A percentile compares a stretch with the other conserved stretches of the same genome.
Evolutionary conservation across 2,888 invertebrate species (phyloP).

Genomic region (Prosapia bicincta): DNA sequence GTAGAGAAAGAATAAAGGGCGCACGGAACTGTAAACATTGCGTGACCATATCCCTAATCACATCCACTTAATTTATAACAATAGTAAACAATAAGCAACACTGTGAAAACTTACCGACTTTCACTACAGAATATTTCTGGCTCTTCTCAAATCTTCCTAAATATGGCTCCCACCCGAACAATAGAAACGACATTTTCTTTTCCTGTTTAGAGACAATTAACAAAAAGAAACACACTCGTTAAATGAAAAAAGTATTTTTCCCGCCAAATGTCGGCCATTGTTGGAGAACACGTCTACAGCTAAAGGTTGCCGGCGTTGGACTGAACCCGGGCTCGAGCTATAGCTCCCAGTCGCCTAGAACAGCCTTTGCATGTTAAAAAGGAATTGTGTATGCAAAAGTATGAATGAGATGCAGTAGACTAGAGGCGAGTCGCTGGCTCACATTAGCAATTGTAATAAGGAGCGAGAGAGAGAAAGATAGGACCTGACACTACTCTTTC

Average conservation of each 20-base stretch:
- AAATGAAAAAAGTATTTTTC: background rate
- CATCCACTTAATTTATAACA: background rate
- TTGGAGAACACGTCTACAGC: conserved; percentile 20
- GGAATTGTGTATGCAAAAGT: conserved; percentile 42
- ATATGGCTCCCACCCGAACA: background rate
- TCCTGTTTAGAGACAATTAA: background rate
- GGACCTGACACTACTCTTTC: background rate
- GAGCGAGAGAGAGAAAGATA: conserved; percentile 33
- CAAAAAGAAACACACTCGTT: background rate
- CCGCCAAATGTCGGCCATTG: conserved; percentile 27
- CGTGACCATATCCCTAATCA: background rate
- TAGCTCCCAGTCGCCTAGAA: conserved; percentile 23
- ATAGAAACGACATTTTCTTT: background rate
- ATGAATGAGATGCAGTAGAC: conserved; percentile 41
- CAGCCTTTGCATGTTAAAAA: conserved; percentile 42
- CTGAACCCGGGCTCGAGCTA: conserved; percentile 25
- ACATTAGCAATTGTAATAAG: conserved; percentile 43
- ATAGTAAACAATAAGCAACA: background rate
- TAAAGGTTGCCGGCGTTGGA: conserved; percentile 18
- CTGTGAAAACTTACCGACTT: background rate
- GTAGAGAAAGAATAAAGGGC: background rate
- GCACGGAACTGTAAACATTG: background rate
- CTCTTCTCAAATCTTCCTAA: background rate
- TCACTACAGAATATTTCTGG: background rate
- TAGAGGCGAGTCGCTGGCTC: conserved; percentile 30